phyloP scores from a whole-genome alignment of 2,797 vertebrate species.

The Columba guinea region DNA sequence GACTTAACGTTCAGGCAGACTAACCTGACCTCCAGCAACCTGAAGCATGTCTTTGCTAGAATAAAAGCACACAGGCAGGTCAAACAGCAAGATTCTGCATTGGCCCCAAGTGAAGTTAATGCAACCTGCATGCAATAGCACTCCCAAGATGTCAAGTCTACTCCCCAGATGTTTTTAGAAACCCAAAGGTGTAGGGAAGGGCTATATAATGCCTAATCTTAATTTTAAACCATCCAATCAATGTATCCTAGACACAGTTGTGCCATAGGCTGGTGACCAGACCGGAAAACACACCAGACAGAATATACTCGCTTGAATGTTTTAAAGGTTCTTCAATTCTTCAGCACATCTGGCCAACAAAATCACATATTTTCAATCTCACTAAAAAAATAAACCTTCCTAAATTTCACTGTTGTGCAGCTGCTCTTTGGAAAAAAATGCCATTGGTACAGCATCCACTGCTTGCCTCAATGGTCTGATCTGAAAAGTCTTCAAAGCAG shows the following conservation, averaged over 20 bases:
- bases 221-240: not conserved
- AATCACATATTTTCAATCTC: not conserved
- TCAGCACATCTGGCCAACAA: accelerated
- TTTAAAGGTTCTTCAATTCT: not conserved
- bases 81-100: not conserved
- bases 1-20: not conserved
- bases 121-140: not conserved
- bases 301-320: not conserved
- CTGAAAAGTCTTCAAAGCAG: not conserved
- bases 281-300: not conserved
- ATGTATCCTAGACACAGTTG: not conserved
- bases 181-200: not conserved
- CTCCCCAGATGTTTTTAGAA: not conserved
- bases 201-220: not conserved
- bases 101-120: not conserved
- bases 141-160: not conserved
- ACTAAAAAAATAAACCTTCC: not conserved
- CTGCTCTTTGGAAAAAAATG: not conserved
- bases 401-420: not conserved
- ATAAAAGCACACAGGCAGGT: not conserved
- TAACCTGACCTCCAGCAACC: not conserved
- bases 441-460: not conserved
- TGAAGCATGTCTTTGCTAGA: not conserved
- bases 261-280: not conserved
- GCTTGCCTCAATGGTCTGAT: not conserved